Base-by-base conservation (phyloP, 2,113 vertebrate species). In the Gopherus evgoodei region DNA sequence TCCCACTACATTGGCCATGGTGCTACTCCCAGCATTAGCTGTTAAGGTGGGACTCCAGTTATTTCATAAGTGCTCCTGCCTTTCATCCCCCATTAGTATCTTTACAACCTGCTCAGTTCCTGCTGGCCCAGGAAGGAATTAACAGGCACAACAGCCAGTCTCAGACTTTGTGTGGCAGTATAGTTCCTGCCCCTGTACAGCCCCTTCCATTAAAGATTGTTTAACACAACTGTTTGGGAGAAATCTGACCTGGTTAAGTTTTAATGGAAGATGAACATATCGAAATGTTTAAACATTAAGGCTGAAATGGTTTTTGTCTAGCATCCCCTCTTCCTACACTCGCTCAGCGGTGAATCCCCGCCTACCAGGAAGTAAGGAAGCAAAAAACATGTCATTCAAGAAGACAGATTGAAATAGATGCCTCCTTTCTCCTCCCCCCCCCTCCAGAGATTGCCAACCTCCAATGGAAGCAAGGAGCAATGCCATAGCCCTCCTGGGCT, bases 401-500 rank as follows among this genome's bases (percentile, higher is more conserved):
- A 38, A 17, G 19, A 1, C 27, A 25, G 53, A 76, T 24, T 13
- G 53, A 21, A 44, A 4, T 2, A 35, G 2, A 3, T n/a, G 13
- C 21, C 3, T 50, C 59, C 13, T 35, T 62, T 62, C 13, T 31
- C 29, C 12, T 12, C 59, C 38, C 12, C 29, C 59, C 56, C 25
- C 44, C 47, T 62, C 59, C 29, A 35, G 59, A 62, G 29, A 35
- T 62, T 62, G 29, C 59, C 24, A 21, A 52, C 9, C 35, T n/a
- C 19, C 54, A 57, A 29, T 22, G 57, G 5, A 11, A 8, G 21
- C 8, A 86, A 10, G 42, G 17, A 44, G 29, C 59, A 81, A 8
- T 21, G 2, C 19, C 82, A 81, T 42, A 52, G 19, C 1, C 0
- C 16, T 79, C 49, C 10, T 25, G 0, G 0, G 19, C 31, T 4